Evolutionary conservation across 2,797 vertebrate genomes (phyloP).

Genomic region (Perodicticus potto): DNA sequence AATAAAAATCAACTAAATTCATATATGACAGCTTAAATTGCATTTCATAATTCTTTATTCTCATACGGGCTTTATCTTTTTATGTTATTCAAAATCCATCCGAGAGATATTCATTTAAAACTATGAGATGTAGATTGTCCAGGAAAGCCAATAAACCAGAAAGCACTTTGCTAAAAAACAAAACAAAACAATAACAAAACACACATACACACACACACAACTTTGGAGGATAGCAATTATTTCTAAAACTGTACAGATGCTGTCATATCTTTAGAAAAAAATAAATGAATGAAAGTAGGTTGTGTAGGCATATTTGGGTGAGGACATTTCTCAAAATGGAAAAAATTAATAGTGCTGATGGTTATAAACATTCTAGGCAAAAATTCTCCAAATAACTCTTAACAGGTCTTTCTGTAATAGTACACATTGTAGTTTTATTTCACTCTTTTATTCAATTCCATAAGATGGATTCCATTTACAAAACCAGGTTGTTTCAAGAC

Average conservation of each 20-base stretch:
- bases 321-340: constrained; percentile 79
- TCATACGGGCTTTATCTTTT: constrained; percentile 87
- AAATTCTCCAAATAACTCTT: constrained; percentile 82
- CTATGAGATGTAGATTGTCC: constrained; percentile 88
- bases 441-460: constrained; percentile 71
- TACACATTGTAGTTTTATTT: constrained; percentile 78
- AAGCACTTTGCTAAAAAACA: constrained; percentile 89
- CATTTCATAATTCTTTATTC: constrained; percentile 86
- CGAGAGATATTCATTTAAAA: constrained; percentile 90
- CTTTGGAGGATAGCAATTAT: constrained; percentile 91
- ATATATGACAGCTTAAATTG: constrained; percentile 88
- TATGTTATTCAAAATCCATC: constrained; percentile 91
- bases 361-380: constrained; percentile 61
- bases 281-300: constrained; percentile 89
- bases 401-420: constrained; percentile 73
- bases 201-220: neutral
- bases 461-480: constrained; percentile 72
- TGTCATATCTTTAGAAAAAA: constrained; percentile 88
- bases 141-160: constrained; percentile 88
- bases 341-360: constrained; percentile 74
- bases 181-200: neutral
- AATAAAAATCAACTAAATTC: constrained; percentile 88
- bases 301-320: constrained; percentile 80
- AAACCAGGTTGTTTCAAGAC: constrained; percentile 68
- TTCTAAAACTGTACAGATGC: constrained; percentile 88